Percentiles rank a stretch among this genome's conserved stretches.
phyloP scores from a whole-genome alignment of 2,888 invertebrate species.

The Eumacrocentrus americanus region DNA sequence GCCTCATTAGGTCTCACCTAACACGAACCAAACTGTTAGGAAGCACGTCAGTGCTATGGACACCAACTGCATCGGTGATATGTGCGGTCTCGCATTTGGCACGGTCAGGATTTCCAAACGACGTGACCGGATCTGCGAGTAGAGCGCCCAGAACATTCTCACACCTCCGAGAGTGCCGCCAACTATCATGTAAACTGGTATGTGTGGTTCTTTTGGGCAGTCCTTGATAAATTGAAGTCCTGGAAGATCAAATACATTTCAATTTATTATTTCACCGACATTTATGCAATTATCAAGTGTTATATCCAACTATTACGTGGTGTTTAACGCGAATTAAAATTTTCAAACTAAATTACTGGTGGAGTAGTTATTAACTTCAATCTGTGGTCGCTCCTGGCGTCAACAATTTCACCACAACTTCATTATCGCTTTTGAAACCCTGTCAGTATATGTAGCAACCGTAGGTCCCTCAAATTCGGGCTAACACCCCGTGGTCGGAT shows the following conservation, averaged over 20 bases:
- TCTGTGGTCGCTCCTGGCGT: neutral
- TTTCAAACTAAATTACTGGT: neutral
- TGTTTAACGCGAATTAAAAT: neutral
- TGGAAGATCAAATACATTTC: slow-evolving; percentile 54
- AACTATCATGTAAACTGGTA: slow-evolving; percentile 85
- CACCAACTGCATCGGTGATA: slow-evolving; percentile 68
- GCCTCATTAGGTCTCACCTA: slow-evolving; percentile 63
- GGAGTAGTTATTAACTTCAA: neutral
- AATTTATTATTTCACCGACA: neutral
- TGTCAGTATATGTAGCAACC: neutral
- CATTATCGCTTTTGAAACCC: neutral
- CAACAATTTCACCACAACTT: slow-evolving; percentile 1
- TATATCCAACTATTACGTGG: neutral
- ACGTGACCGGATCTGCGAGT: slow-evolving; percentile 54
- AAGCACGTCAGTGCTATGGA: slow-evolving; percentile 73
- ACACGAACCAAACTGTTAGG: slow-evolving; percentile 76
- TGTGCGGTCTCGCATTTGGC: slow-evolving; percentile 52
- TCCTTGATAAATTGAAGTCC: slow-evolving; percentile 81
- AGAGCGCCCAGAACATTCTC: slow-evolving; percentile 64
- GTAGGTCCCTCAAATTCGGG: neutral
- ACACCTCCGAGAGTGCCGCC: slow-evolving; percentile 78
- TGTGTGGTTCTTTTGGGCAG: slow-evolving; percentile 77
- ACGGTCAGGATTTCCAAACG: slow-evolving; percentile 54
- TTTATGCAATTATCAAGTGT: neutral
- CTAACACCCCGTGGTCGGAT: slow-evolving; percentile 4